phyloP scores from a whole-genome alignment of 53 echinoderm and acorn worm genomes.

The Arbacia lixula region DNA sequence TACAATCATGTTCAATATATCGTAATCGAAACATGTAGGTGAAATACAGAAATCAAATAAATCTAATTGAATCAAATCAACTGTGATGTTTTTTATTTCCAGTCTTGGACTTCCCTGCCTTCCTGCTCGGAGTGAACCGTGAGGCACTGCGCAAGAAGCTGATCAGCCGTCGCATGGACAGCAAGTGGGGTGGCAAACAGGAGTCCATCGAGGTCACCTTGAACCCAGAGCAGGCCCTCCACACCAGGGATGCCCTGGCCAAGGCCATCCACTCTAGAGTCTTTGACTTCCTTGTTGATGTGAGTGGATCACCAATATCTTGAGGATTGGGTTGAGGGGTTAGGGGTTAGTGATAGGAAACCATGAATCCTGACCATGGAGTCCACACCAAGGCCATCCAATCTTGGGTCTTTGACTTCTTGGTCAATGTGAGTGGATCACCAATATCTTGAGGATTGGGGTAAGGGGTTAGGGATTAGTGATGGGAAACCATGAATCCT shows the following conservation, averaged over 20 bases:
- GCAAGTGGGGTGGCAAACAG: conserved; percentile 95
- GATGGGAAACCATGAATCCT: too few relatives aligned
- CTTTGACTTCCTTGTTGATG: conserved; percentile 93
- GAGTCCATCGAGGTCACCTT: conserved; percentile 91
- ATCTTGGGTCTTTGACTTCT: conserved; percentile 82
- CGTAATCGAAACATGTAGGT: too few relatives aligned
- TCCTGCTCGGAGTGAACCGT: conserved; percentile 75
- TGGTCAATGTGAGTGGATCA: conserved; percentile 63
- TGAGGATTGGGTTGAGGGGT: too few relatives aligned
- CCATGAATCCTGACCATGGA: conserved; percentile 3
- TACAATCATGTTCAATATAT: too few relatives aligned
- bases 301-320: too few relatives aligned
- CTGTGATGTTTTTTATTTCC: neutral
- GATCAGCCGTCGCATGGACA: conserved; percentile 95
- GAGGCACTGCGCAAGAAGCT: conserved; percentile 73
- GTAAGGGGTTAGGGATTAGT: too few relatives aligned
- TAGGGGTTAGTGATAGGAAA: too few relatives aligned
- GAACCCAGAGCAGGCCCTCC: conserved; percentile 88
- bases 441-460: too few relatives aligned
- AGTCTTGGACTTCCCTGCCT: conserved; percentile 97
- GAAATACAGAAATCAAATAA: too few relatives aligned
- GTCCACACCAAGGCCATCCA: conserved; percentile 85
- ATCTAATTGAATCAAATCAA: too few relatives aligned
- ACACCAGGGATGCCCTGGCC: conserved; percentile 94
- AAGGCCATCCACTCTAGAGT: conserved; percentile 94